Evolutionary conservation across 2,113 vertebrate genomes (phyloP).

Genomic region (Hemicordylus capensis): DNA sequence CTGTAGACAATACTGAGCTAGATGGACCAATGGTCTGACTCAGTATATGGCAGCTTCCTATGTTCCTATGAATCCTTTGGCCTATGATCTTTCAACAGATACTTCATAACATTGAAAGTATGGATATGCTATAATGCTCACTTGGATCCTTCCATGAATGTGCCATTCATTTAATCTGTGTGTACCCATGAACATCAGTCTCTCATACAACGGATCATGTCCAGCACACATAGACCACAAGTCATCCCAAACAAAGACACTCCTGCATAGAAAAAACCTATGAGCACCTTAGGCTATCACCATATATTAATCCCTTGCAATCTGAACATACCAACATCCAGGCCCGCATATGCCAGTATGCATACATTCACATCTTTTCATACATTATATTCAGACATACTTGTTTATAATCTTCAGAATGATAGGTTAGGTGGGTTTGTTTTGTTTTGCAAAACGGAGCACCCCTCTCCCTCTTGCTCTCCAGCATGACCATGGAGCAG

Average conservation of each 20-base stretch:
- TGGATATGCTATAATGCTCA: neutral
- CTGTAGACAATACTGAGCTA: too few relatives aligned
- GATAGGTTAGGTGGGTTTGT: too few relatives aligned
- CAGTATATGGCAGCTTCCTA: too few relatives aligned
- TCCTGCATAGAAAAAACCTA: neutral
- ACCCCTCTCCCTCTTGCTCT: neutral
- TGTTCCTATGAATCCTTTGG: too few relatives aligned
- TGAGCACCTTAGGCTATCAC: too few relatives aligned
- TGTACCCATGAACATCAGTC: neutral
- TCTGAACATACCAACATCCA: neutral
- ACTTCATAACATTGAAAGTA: neutral
- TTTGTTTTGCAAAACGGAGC: neutral
- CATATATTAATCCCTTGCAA: neutral
- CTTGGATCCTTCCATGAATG: neutral
- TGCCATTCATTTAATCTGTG: neutral
- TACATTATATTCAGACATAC: neutral
- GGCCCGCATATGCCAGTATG: fast-evolving
- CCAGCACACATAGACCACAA: neutral
- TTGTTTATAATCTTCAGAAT: neutral
- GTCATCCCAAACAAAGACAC: fast-evolving
- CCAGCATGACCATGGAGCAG: neutral
- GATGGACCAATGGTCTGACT: too few relatives aligned
- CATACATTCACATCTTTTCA: neutral
- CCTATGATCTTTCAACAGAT: neutral
- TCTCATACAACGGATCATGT: fast-evolving